Evolutionary conservation across 2,113 vertebrate genomes (phyloP).

Genomic region (Rissa tridactyla): DNA sequence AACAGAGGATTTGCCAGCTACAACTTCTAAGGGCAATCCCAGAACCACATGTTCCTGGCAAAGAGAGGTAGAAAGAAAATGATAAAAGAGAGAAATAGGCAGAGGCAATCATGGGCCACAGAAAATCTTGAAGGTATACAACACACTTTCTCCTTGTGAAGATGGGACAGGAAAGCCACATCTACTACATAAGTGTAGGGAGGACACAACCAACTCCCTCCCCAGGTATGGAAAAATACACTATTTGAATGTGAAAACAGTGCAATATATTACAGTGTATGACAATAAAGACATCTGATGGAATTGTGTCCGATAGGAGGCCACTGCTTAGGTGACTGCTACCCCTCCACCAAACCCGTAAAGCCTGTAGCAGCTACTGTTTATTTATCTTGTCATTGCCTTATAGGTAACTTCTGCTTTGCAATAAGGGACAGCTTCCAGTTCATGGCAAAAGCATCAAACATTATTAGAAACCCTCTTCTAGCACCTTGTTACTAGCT

Average conservation of each 20-base stretch:
- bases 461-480: not conserved
- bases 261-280: not conserved
- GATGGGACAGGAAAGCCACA: not conserved
- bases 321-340: not conserved
- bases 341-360: not conserved
- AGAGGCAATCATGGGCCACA: not conserved
- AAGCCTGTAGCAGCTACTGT: not conserved
- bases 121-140: not conserved
- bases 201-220: not conserved
- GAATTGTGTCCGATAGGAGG: not conserved
- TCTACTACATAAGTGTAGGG: not conserved
- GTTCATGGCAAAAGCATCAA: not conserved
- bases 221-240: not conserved
- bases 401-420: not conserved
- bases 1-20: not conserved
- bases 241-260: not conserved
- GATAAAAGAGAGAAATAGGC: not conserved
- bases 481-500: not conserved
- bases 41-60: not conserved
- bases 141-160: not conserved
- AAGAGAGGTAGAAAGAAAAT: not conserved
- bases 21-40: not conserved
- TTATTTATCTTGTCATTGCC: not conserved
- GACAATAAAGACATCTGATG: not conserved
- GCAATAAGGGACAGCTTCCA: not conserved